Evolutionary conservation across 2,888 invertebrate species (phyloP), one percentile per base, ranked within the genome.

Genomic region (Brachyopa scutellaris): DNA sequence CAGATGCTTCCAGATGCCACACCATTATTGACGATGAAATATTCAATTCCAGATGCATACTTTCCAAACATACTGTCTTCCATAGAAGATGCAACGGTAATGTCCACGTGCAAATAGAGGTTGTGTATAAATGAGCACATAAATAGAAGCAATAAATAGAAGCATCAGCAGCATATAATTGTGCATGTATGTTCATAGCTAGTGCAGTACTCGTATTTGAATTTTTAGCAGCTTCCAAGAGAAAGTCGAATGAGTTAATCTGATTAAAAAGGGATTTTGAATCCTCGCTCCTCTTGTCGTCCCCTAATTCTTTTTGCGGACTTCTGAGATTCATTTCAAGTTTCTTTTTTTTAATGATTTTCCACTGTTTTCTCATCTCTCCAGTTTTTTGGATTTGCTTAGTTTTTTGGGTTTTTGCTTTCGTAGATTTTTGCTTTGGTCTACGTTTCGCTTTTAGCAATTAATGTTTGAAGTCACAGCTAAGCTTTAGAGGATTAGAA

Each of bases 261-360:
- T 64, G 21, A 36, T 29, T 55, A 29, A 33, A 57, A 70, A 64
- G 8, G 55, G 73, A 73, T n/a, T 73, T 62, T 57, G 55, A 55
- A 13, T 64, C 29, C 15, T 64, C 13, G 13, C 5, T 42, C 47
- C 26, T 3, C 11, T 17, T 62, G 21, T 31, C 5, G 31, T 13
- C 47, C 9, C 7, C 55, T 47, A 36, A 38, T 21, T 38, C 31
- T 55, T 49, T 53, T 17, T 38, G 26, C 3, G 33, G 15, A 62
- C 11, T 33, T 62, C 31, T 61, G 45, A 61, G 61, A 51, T 61
- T 42, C 40, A 29, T 49, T 70, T 69, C 8, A 4, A n/a, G 29
- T 21, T 42, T 38, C 40, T n/a, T 51, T n/a, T 33, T 1, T 1
- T 9, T 1, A n/a, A n/a, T n/a, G n/a, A n/a, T n/a, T n/a, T n/a